Conservation (phyloP, 1,140 invertebrate species). For the Melitaea cinxia region DNA sequence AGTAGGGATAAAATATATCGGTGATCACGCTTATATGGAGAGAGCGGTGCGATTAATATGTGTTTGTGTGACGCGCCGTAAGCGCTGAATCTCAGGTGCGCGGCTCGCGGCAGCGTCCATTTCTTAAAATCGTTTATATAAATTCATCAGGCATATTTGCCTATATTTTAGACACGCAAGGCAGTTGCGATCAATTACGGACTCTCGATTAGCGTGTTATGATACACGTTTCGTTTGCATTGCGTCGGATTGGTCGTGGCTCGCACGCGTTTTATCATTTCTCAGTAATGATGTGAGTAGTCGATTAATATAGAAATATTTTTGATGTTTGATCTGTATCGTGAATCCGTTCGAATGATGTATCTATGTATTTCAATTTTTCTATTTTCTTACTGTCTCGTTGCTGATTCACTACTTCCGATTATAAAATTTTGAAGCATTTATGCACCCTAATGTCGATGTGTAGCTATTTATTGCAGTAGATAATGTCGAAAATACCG, state of each 20-base stretch:
- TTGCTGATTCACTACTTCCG: slow-evolving; percentile 56
- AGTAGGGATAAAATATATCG: slow-evolving; percentile 61
- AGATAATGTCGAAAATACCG: slow-evolving; percentile 74
- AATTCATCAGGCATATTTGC: slow-evolving; percentile 15
- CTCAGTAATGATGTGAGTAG: slow-evolving; percentile 71
- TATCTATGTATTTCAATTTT: slow-evolving; percentile 61
- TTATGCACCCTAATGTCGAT: slow-evolving; percentile 75
- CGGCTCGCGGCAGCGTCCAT: slow-evolving; percentile 40
- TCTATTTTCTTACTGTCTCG: slow-evolving; percentile 66
- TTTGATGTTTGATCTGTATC: slow-evolving; percentile 78
- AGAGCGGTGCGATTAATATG: slow-evolving; percentile 57
- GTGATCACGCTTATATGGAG: slow-evolving; percentile 37
- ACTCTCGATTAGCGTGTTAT: slow-evolving; percentile 54
- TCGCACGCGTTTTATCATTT: slow-evolving; percentile 61
- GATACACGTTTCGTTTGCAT: slow-evolving; percentile 8
- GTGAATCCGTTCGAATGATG: slow-evolving; percentile 67
- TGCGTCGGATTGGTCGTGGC: slow-evolving; percentile 42
- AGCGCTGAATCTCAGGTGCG: slow-evolving; percentile 71
- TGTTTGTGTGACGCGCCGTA: slow-evolving; percentile 45
- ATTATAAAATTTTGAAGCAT: slow-evolving; percentile 72
- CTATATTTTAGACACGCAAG: slow-evolving; percentile 12
- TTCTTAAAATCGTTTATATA: slow-evolving; percentile 36
- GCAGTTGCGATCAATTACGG: slow-evolving; percentile 39
- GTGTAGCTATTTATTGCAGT: slow-evolving; percentile 73
- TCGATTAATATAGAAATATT: slow-evolving; percentile 77